Evolutionary conservation across 1,140 invertebrate genomes (phyloP).

Genomic region (Neocloeon triangulifer): DNA sequence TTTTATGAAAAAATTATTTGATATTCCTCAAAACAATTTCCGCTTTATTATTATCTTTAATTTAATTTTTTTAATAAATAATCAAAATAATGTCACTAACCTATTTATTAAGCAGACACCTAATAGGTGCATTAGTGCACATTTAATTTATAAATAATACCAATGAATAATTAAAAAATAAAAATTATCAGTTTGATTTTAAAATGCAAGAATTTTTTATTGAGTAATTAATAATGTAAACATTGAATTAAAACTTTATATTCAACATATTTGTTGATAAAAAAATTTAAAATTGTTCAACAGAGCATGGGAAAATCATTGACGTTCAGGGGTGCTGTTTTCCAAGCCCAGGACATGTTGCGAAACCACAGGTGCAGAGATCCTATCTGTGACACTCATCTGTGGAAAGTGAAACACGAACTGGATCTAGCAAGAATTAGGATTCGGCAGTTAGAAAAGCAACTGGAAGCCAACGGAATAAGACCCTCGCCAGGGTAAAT

Average conservation of each 20-base stretch:
- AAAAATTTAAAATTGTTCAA: not conserved
- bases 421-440: constrained; percentile 61
- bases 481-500: constrained; percentile 46
- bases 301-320: constrained; percentile 58
- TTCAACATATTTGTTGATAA: not conserved
- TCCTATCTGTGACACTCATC: constrained; percentile 56
- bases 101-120: too few species aligned
- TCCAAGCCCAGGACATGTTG: constrained; percentile 50
- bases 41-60: too few species aligned
- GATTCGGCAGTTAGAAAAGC: constrained; percentile 62
- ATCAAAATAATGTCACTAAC: too few species aligned
- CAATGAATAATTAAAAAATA: too few species aligned
- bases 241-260: not conserved
- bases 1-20: not conserved
- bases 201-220: not conserved
- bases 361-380: constrained; percentile 45
- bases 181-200: too few species aligned
- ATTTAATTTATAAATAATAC: too few species aligned
- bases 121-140: too few species aligned
- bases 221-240: not conserved
- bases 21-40: not conserved
- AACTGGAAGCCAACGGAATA: constrained; percentile 56
- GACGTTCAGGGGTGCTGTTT: constrained; percentile 71
- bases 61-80: too few species aligned
- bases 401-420: constrained; percentile 77